Conservation (phyloP, 2,797 vertebrate genomes). For the Alosa sapidissima region DNA sequence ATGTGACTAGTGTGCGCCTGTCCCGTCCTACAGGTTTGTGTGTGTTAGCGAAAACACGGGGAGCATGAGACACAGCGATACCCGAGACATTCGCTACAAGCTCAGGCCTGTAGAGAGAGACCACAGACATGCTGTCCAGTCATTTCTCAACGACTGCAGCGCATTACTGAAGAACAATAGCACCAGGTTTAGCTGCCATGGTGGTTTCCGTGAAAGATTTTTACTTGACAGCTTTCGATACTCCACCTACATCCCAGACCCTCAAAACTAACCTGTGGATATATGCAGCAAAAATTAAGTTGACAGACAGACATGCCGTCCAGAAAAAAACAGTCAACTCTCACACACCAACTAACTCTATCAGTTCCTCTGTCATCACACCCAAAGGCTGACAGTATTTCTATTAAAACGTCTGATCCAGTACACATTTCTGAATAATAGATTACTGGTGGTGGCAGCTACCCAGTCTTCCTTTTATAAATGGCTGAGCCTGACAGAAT, state of each 20-base stretch:
- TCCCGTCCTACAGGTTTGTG: conserved; percentile 14
- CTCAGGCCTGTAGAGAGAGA: not conserved
- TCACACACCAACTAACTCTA: not conserved
- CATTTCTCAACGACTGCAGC: conserved; percentile 23
- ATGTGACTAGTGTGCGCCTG: conserved; percentile 6
- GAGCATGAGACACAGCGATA: not conserved
- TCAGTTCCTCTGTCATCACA: not conserved
- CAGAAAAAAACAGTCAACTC: not conserved
- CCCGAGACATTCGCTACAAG: conserved; percentile 8
- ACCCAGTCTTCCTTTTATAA: conserved; percentile 39
- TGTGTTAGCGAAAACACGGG: not conserved
- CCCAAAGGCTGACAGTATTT: not conserved
- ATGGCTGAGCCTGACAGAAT: conserved; percentile 47
- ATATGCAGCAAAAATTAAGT: not conserved
- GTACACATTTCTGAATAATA: conserved; percentile 42
- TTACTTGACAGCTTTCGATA: not conserved
- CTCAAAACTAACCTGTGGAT: not conserved
- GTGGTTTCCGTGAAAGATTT: conserved; percentile 13
- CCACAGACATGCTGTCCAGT: conserved; percentile 9
- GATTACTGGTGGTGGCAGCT: conserved; percentile 39
- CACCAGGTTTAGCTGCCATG: not conserved
- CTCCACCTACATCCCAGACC: not conserved
- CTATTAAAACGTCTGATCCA: not conserved
- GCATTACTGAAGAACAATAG: conserved; percentile 36
- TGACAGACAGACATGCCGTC: not conserved